Evolutionary conservation across 2,888 invertebrate species (phyloP).

Genomic region (Alcis repandata): DNA sequence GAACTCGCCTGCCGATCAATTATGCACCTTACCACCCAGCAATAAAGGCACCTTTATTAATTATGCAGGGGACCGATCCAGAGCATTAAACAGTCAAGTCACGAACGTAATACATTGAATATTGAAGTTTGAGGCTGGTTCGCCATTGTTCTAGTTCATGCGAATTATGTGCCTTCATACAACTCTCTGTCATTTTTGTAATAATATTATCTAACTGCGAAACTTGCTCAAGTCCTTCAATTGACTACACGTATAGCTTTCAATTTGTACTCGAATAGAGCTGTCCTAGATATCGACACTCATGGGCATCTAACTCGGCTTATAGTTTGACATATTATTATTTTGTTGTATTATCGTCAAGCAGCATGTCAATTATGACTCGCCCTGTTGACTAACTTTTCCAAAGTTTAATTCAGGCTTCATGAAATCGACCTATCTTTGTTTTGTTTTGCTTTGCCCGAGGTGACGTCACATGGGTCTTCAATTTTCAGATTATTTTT

Average conservation of each 20-base stretch:
- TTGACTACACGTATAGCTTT: not conserved
- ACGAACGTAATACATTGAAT: constrained; percentile 41
- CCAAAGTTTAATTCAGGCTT: no score
- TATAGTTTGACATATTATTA: no score
- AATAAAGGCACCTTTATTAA: constrained; percentile 40
- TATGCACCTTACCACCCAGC: constrained; percentile 40
- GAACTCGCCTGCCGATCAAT: constrained; percentile 25
- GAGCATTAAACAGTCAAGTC: constrained; percentile 42
- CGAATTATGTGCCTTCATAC: constrained; percentile 12
- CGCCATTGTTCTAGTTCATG: constrained; percentile 21
- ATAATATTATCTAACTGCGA: not conserved
- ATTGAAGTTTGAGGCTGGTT: constrained; percentile 32
- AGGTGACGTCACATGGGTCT: no score
- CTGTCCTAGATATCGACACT: no score
- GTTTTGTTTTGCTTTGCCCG: no score
- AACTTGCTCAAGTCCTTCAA: not conserved
- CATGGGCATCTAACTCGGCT: no score
- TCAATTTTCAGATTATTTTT: no score
- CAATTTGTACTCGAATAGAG: no score
- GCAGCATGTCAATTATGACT: no score
- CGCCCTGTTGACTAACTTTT: no score
- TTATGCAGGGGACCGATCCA: constrained; percentile 34
- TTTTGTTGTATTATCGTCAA: no score
- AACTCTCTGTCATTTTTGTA: not conserved
- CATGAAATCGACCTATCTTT: no score